Conservation (phyloP, 2,888 invertebrate genomes). For the Drosophila nr. perissopoda region DNA sequence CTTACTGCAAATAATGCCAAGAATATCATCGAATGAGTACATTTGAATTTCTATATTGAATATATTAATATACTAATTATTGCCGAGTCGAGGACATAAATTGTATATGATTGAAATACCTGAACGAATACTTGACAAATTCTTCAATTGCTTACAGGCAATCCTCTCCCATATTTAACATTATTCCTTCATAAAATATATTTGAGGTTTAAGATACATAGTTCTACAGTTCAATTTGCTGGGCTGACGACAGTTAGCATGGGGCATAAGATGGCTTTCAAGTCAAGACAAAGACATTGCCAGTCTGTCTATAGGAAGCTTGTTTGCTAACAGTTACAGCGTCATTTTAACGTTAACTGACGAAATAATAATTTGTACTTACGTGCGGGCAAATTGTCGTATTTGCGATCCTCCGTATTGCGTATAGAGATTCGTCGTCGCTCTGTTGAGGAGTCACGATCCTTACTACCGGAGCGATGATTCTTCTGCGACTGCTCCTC, state of each 20-base stretch:
- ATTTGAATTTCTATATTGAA: neutral
- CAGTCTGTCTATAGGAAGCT: neutral
- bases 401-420: constrained; percentile 86
- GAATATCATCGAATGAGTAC: neutral
- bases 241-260: neutral
- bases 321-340: neutral
- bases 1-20: constrained; percentile 67
- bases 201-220: neutral
- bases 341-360: neutral
- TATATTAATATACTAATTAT: neutral
- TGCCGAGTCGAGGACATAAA: neutral
- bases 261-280: neutral
- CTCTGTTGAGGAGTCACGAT: constrained; percentile 66
- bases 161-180: neutral
- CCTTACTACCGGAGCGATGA: constrained; percentile 60
- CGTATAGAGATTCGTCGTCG: constrained; percentile 84
- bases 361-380: constrained; percentile 75
- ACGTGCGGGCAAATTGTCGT: constrained; percentile 87
- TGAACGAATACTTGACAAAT: neutral
- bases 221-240: neutral
- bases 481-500: constrained; percentile 55
- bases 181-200: neutral
- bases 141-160: constrained; percentile 7
- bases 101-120: neutral
- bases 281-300: neutral